These are phyloP conservation scores for Harpalus rubripes DNA, from an alignment of 2,888 invertebrate species.

Conservation along the genomic window DNA sequence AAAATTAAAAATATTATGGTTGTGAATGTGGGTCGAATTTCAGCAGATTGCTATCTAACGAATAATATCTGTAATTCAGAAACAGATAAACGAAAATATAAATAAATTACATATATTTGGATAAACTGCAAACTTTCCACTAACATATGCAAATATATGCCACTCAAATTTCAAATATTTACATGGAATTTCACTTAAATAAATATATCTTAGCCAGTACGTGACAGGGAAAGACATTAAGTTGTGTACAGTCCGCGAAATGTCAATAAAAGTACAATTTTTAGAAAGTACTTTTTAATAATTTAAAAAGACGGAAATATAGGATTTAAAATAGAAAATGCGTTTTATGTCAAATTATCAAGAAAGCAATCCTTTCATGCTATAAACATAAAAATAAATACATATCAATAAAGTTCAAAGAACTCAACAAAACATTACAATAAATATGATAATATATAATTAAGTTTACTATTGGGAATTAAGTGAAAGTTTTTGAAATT, in stretches of 20 bases:
- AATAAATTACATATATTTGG: neutral
- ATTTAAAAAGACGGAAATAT: conserved; percentile 25
- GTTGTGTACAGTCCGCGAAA: conserved; percentile 6
- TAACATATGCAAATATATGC: conserved; percentile 13
- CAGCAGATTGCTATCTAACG: conserved; percentile 14
- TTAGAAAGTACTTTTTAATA: conserved; percentile 40
- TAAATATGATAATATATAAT: conserved; percentile 37
- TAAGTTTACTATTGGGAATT: conserved; percentile 22
- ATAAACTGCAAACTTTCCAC: conserved; percentile 10
- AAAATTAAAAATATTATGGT: conserved; percentile 29
- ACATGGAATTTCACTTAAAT: conserved; percentile 49
- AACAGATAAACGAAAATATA: conserved; percentile 20
- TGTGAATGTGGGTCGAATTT: conserved; percentile 43
- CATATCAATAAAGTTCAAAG: conserved; percentile 29
- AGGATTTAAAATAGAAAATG: conserved; percentile 5
- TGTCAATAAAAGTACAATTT: conserved; percentile 28
- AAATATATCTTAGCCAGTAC: conserved; percentile 12
- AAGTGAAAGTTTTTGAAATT: conserved; percentile 32
- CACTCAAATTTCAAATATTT: conserved; percentile 21
- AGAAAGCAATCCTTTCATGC: neutral
- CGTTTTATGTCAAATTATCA: neutral
- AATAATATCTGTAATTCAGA: conserved; percentile 2
- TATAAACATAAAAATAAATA: neutral
- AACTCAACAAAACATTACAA: conserved; percentile 21
- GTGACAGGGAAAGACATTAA: neutral